These are phyloP conservation scores for Pristionchus pacificus DNA, from an alignment of 1,140 invertebrate species.

Conservation along the genomic window DNA sequence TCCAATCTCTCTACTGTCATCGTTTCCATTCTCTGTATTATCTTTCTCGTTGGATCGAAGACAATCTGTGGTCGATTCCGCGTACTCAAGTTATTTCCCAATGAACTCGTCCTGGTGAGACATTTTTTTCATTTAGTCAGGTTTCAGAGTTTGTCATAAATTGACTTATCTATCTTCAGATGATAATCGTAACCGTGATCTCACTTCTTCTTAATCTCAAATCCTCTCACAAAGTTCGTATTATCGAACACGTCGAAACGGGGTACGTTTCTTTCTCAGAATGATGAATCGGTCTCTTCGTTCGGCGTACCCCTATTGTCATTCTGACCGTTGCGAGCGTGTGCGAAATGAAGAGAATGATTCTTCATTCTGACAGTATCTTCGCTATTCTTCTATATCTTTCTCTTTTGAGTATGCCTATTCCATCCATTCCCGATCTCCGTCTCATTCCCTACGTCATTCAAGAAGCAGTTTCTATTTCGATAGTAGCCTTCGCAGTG, in stretches of 20 bases:
- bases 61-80: constrained; percentile 34
- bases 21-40: constrained; percentile 34
- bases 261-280: not conserved
- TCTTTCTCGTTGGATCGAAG: constrained; percentile 45
- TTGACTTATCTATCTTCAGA: constrained; percentile 1
- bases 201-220: constrained; percentile 38
- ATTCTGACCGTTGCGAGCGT: constrained; percentile 8
- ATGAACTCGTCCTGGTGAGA: constrained; percentile 25
- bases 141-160: constrained; percentile 49
- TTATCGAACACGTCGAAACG: constrained; percentile 22
- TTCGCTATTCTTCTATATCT: too few species aligned
- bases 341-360: too few species aligned
- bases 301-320: constrained; percentile 14
- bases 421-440: constrained; percentile 2
- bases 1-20: constrained; percentile 38
- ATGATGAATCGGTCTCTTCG: not conserved
- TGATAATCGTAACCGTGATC: constrained; percentile 38
- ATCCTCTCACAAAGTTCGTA: constrained; percentile 19
- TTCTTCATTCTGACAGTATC: too few species aligned
- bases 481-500: constrained; percentile 64
- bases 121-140: constrained; percentile 32
- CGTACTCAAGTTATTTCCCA: constrained; percentile 9
- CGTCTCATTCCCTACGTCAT: constrained; percentile 32
- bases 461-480: constrained; percentile 59
- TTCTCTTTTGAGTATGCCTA: constrained; percentile 35